Percentiles rank a stretch among this genome's conserved stretches.
Conservation (phyloP, 2,888 invertebrate genomes). For the Eupelmus urozonus region DNA sequence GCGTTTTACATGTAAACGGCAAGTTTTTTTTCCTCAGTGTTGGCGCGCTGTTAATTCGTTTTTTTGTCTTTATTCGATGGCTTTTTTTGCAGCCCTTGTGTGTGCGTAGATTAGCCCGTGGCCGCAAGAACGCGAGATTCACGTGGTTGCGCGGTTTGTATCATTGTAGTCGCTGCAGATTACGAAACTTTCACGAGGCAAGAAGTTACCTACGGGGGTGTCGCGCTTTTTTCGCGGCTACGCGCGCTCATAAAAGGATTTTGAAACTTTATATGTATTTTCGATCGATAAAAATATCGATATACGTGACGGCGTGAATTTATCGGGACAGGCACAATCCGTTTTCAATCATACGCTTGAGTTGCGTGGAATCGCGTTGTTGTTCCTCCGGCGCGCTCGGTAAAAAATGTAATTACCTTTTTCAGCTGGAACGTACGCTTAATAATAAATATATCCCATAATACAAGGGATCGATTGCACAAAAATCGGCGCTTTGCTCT, state of each 20-base stretch:
- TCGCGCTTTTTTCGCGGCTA: conserved; percentile 17
- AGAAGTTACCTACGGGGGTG: conserved; percentile 23
- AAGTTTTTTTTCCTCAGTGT: not conserved
- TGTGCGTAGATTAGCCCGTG: not conserved
- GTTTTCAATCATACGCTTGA: conserved; percentile 33
- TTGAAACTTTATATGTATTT: conserved; percentile 11
- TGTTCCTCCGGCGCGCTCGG: not conserved
- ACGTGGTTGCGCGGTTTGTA: conserved; percentile 21
- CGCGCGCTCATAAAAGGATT: not conserved
- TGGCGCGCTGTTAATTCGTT: not conserved
- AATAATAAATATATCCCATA: not conserved
- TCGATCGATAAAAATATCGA: conserved; percentile 28
- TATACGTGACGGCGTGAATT: conserved; percentile 28
- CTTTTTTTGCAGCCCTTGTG: conserved; percentile 4
- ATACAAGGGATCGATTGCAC: conserved; percentile 23
- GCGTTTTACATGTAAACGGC: not conserved
- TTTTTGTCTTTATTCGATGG: not conserved
- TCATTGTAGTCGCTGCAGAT: conserved; percentile 2
- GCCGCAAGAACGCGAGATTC: conserved; percentile 10
- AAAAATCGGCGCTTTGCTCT: no score
- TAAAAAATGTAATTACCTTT: conserved; percentile 43
- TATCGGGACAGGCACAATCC: not conserved
- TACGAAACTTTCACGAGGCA: conserved; percentile 4
- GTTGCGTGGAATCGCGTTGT: conserved; percentile 20
- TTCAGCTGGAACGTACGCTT: not conserved